phyloP scores from a whole-genome alignment of 1,140 invertebrate species.

The Stegodyphus mimosarum region DNA sequence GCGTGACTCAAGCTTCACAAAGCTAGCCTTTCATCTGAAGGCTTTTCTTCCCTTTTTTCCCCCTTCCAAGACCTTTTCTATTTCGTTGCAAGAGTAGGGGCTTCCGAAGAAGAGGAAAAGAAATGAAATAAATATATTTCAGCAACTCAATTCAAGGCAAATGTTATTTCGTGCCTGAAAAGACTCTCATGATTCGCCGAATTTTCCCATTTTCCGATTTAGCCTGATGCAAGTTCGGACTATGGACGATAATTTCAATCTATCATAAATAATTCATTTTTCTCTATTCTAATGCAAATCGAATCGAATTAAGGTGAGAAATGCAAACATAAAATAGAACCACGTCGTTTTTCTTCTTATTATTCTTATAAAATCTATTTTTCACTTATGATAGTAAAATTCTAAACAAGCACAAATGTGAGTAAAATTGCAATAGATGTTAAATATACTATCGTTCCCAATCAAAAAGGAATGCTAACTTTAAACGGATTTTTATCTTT shows the following conservation, averaged over 20 bases:
- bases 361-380: no score
- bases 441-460: no score
- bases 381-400: no score
- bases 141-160: constrained; percentile 56
- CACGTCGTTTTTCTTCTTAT: no score
- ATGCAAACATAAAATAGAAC: no score
- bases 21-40: constrained; percentile 22
- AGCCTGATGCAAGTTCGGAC: constrained; percentile 10
- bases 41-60: constrained; percentile 1
- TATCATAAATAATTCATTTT: constrained; percentile 46
- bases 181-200: constrained; percentile 35
- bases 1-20: constrained; percentile 39
- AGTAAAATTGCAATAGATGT: no score
- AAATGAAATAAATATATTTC: constrained; percentile 28
- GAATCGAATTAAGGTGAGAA: constrained; percentile 2
- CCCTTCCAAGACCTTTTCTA: background rate
- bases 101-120: background rate
- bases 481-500: no score
- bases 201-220: no score
- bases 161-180: constrained; percentile 54
- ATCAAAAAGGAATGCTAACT: no score
- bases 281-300: background rate
- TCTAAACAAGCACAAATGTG: no score
- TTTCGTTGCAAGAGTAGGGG: background rate
- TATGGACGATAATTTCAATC: constrained; percentile 35